Evolutionary conservation across 2,797 vertebrate species (phyloP).

Genomic region (Hydrophis major): DNA sequence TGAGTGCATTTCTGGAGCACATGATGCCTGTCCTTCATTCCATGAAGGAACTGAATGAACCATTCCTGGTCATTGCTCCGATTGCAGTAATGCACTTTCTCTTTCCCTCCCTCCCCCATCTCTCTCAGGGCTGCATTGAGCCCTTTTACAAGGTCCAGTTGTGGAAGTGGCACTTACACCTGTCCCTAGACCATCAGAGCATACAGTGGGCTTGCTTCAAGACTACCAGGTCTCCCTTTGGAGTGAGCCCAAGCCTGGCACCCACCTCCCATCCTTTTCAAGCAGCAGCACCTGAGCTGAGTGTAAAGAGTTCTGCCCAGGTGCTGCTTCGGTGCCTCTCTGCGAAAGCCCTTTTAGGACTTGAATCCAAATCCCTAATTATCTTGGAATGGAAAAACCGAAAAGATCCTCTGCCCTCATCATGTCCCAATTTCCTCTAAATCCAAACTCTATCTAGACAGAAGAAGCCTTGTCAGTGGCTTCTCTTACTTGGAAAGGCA

Average conservation of each 20-base stretch:
- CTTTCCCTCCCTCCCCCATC: not conserved
- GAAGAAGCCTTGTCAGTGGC: not conserved
- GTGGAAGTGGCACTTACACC: not conserved
- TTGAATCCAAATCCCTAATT: not conserved
- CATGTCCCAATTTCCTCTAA: not conserved
- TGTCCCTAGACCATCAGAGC: not conserved
- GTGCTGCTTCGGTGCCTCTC: not conserved
- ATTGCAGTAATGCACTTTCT: not conserved
- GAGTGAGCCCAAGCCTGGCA: not conserved
- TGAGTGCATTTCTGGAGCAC: not conserved
- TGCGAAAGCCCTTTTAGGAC: not conserved
- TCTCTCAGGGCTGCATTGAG: not conserved
- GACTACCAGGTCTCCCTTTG: not conserved
- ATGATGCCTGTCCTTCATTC: not conserved
- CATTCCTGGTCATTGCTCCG: not conserved
- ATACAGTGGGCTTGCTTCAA: not conserved
- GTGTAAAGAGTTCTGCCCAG: not conserved
- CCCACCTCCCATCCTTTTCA: not conserved
- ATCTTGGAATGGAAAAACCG: not conserved
- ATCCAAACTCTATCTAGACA: not conserved
- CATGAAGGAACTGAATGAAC: not conserved
- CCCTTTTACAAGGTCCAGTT: not conserved
- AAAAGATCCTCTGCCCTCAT: not conserved
- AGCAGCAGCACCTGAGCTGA: not conserved
- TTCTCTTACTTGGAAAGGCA: not conserved